Conservation (phyloP, 2,113 vertebrate species). For the Erythrocebus patas region DNA sequence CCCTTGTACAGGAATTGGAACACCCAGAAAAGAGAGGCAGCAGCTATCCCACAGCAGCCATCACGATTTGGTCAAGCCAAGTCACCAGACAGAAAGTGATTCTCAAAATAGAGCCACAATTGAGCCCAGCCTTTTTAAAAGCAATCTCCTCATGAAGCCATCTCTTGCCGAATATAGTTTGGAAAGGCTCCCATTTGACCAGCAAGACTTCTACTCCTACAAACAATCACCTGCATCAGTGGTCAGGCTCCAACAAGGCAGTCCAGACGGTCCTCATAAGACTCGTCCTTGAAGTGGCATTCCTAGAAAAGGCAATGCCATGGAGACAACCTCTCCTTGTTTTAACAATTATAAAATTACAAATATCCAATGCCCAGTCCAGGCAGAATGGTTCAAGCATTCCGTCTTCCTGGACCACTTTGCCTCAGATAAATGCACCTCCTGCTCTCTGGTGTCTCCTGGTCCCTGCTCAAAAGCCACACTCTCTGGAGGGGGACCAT, state of each 20-base stretch:
- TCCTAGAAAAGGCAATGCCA: background rate
- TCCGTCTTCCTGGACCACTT: background rate
- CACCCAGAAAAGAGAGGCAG: background rate
- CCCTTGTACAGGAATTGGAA: background rate
- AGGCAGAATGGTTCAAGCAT: background rate
- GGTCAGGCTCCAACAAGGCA: background rate
- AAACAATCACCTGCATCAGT: rapidly evolving
- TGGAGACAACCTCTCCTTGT: background rate
- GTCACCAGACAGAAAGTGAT: background rate
- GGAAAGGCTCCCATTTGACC: background rate
- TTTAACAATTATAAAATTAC: background rate
- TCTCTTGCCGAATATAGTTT: background rate
- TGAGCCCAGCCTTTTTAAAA: background rate
- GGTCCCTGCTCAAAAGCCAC: background rate
- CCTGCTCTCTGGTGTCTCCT: background rate
- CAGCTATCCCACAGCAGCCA: rapidly evolving
- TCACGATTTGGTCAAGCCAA: background rate
- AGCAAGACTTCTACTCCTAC: background rate
- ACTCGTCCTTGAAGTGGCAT: background rate
- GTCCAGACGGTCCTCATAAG: background rate
- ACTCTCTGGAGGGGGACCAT: background rate
- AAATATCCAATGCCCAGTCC: background rate
- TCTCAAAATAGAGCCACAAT: background rate
- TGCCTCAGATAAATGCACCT: background rate
- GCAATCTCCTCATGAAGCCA: background rate